Evolutionary conservation across 2,888 invertebrate genomes (phyloP).

Genomic region (Meiosimyza platycephala): DNA sequence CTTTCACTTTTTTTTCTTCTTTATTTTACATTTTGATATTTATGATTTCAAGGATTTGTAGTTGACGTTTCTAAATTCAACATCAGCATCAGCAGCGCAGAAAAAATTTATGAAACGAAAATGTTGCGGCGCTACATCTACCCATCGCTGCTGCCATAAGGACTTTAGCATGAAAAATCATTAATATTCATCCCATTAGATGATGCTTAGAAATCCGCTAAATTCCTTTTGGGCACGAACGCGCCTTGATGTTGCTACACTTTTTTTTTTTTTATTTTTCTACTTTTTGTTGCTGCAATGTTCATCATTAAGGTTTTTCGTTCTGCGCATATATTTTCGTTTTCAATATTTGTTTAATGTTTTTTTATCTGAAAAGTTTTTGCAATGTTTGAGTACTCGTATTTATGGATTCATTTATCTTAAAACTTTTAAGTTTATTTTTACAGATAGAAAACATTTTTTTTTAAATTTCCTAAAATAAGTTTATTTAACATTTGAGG

Average conservation of each 20-base stretch:
- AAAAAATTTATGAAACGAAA: constrained; percentile 29
- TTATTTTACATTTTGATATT: constrained; percentile 44
- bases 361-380: too few relatives aligned
- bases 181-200: constrained; percentile 59
- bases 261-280: background rate
- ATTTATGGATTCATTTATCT: too few relatives aligned
- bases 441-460: too few relatives aligned
- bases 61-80: constrained; percentile 49
- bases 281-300: too few relatives aligned
- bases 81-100: constrained; percentile 10
- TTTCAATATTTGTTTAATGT: too few relatives aligned
- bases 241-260: constrained; percentile 10
- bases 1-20: constrained; percentile 18
- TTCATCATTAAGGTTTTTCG: too few relatives aligned
- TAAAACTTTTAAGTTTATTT: too few relatives aligned
- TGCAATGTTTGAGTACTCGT: too few relatives aligned
- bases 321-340: too few relatives aligned
- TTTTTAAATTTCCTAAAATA: too few relatives aligned
- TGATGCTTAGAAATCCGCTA: constrained; percentile 31
- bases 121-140: too few relatives aligned
- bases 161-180: constrained; percentile 52
- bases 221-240: constrained; percentile 34
- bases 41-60: constrained; percentile 58
- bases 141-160: constrained; percentile 36
- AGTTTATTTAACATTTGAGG: too few relatives aligned